Evolutionary conservation across 2,113 vertebrate species (phyloP).

Genomic region (Passer domesticus): DNA sequence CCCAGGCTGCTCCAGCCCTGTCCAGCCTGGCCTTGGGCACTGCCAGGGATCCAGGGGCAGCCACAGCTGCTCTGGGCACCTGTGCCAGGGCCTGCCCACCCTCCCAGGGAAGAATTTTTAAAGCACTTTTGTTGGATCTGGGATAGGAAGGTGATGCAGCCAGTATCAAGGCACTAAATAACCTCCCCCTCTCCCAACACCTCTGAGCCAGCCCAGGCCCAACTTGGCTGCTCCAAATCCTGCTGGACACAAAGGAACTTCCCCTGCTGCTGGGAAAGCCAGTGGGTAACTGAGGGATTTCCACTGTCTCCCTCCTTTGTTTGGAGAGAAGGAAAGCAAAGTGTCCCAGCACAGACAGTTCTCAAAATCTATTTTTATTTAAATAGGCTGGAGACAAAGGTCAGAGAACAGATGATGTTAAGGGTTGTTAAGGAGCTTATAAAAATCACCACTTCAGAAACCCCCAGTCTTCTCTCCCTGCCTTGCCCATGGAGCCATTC

Average conservation of each 20-base stretch:
- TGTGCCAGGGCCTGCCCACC: background rate
- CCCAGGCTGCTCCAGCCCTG: rapidly evolving
- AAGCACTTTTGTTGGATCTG: background rate
- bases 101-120: background rate
- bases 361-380: background rate
- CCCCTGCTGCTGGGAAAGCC: background rate
- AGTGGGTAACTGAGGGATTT: background rate
- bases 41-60: background rate
- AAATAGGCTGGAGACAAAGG: background rate
- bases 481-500: background rate
- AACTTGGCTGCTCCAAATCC: too few species aligned
- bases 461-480: background rate
- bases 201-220: background rate
- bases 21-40: background rate
- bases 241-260: background rate
- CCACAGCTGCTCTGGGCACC: background rate
- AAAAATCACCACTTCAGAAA: background rate
- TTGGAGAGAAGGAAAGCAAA: background rate
- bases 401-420: background rate
- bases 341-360: background rate
- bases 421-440: background rate
- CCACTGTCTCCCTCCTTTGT: background rate
- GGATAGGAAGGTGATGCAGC: background rate
- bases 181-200: background rate
- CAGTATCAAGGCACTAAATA: background rate